Evolutionary conservation across 1,140 invertebrate species (phyloP).

Genomic region (Hylyphantes graminicola): DNA sequence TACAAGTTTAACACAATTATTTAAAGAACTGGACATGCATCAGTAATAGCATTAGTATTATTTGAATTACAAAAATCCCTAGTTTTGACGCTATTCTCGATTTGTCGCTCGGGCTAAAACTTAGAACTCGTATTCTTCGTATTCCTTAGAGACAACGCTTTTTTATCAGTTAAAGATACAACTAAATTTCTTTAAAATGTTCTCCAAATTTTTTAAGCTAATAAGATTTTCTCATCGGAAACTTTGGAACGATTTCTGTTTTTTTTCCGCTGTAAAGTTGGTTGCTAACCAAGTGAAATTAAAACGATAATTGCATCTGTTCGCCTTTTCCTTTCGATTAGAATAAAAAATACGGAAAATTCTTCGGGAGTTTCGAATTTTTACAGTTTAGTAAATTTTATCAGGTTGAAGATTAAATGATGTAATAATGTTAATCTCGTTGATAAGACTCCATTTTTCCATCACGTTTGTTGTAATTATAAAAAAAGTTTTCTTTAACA

Average conservation of each 20-base stretch:
- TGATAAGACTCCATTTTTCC: conserved; percentile 21
- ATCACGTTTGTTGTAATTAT: background rate
- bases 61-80: conserved; percentile 53
- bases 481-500: conserved; percentile 3
- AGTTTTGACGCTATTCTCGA: conserved; percentile 14
- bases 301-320: conserved; percentile 48
- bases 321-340: background rate
- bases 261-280: background rate
- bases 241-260: conserved; percentile 10
- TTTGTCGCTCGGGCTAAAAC: too few relatives aligned
- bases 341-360: background rate
- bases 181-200: conserved; percentile 42
- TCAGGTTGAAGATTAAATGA: conserved; percentile 15
- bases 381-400: conserved; percentile 39
- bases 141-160: background rate
- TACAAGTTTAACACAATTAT: conserved; percentile 29
- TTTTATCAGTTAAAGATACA: conserved; percentile 12
- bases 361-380: conserved; percentile 17
- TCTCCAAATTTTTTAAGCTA: conserved; percentile 50
- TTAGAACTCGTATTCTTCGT: too few relatives aligned
- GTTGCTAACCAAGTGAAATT: conserved; percentile 43
- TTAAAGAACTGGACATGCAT: conserved; percentile 4
- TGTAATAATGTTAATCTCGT: conserved; percentile 30
- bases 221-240: conserved; percentile 40
- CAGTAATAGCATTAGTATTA: conserved; percentile 39